These are phyloP conservation scores for Cossypha heuglini DNA, from an alignment of 2,797 vertebrate genomes.

Conservation along the genomic window DNA sequence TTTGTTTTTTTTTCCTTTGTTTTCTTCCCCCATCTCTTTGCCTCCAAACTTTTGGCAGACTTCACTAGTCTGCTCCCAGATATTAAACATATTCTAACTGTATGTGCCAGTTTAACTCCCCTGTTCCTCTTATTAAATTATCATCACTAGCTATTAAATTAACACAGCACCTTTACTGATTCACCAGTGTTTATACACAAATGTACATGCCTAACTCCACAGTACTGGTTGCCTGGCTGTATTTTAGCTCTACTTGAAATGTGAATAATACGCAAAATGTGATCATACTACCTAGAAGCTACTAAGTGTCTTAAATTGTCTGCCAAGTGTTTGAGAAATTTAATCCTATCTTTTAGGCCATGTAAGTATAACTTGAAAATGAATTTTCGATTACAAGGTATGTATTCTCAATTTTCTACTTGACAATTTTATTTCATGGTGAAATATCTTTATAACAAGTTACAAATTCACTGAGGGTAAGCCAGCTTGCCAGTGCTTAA, in stretches of 20 bases:
- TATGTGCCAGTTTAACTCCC: not conserved
- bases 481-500: not conserved
- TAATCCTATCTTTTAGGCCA: not conserved
- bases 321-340: not conserved
- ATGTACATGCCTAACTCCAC: not conserved
- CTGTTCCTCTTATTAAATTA: not conserved
- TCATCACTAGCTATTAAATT: not conserved
- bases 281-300: not conserved
- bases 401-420: not conserved
- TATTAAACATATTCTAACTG: not conserved
- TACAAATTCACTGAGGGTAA: not conserved
- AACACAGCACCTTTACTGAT: not conserved
- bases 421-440: not conserved
- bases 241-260: not conserved
- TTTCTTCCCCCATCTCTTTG: not conserved
- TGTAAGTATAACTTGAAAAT: not conserved
- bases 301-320: not conserved
- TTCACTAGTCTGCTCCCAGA: not conserved
- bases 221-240: not conserved
- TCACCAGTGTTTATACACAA: not conserved
- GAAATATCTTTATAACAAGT: not conserved
- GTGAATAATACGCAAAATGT: not conserved
- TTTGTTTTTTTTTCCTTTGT: rapidly evolving
- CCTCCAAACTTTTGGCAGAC: not conserved
- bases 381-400: not conserved